These are phyloP conservation scores for Sarcoramphus papa DNA, from an alignment of 2,797 vertebrate species.

Conservation along the genomic window DNA sequence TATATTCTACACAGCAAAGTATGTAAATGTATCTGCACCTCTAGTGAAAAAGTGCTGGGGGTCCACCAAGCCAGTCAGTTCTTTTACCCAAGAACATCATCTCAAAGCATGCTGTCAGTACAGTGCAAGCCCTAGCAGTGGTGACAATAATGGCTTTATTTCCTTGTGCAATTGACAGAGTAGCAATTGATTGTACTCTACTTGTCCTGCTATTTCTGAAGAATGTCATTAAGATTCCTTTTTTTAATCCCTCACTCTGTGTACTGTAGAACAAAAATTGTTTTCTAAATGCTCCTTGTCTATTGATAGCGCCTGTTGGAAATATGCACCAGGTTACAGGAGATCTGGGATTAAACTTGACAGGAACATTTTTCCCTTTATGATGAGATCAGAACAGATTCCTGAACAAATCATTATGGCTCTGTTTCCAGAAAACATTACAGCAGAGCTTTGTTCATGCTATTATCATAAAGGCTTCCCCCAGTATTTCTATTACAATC, in stretches of 20 bases:
- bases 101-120: not conserved
- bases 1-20: not conserved
- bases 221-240: not conserved
- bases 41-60: not conserved
- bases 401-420: constrained; percentile 28
- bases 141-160: not conserved
- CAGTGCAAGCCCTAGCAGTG: not conserved
- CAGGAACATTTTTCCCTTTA: constrained; percentile 26
- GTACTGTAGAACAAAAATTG: not conserved
- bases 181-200: not conserved
- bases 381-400: constrained; percentile 21
- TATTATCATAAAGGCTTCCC: not conserved
- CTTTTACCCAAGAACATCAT: not conserved
- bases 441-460: not conserved
- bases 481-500: not conserved
- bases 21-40: not conserved
- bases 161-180: not conserved
- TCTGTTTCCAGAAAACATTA: constrained; percentile 48
- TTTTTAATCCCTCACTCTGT: not conserved
- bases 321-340: not conserved
- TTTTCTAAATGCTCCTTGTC: not conserved
- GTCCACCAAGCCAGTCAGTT: not conserved
- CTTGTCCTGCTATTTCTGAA: not conserved
- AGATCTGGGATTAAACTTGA: constrained; percentile 35
- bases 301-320: not conserved